A percentile compares a stretch with the other conserved stretches of the same genome.
Evolutionary conservation across 2,888 invertebrate species (phyloP).

Genomic region (Cynaeus angustus): DNA sequence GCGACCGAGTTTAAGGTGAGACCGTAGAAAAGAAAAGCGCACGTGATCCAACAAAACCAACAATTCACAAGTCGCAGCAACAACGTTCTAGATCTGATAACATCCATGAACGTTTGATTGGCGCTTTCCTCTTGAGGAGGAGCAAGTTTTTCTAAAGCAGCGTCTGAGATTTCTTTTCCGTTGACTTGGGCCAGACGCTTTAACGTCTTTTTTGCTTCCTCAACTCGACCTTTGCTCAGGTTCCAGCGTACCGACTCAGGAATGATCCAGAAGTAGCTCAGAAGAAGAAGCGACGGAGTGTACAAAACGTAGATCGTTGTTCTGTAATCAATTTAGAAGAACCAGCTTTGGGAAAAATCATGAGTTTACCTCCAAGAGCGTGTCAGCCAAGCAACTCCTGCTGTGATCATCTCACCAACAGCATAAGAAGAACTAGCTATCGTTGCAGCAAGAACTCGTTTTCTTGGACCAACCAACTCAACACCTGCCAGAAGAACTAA

Average conservation of each 20-base stretch:
- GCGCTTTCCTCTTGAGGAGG: conserved; percentile 29
- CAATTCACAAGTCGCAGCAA: conserved; percentile 77
- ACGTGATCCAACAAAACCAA: conserved; percentile 87
- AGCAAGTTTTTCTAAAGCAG: conserved; percentile 63
- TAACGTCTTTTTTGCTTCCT: conserved; percentile 76
- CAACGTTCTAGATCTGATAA: conserved; percentile 74
- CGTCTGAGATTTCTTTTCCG: conserved; percentile 66
- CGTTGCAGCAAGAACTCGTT: conserved; percentile 82
- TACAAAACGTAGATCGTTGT: conserved; percentile 72
- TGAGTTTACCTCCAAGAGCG: conserved; percentile 78
- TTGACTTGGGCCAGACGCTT: conserved; percentile 79
- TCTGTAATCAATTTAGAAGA: no score
- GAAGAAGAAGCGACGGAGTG: conserved; percentile 78
- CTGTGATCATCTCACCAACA: conserved; percentile 80
- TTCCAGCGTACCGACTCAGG: conserved; percentile 88
- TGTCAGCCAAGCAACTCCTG: conserved; percentile 79
- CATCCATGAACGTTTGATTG: conserved; percentile 66
- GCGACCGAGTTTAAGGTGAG: conserved; percentile 85
- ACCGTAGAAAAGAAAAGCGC: conserved; percentile 87
- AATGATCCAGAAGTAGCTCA: conserved; percentile 79
- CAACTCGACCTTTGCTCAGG: conserved; percentile 75
- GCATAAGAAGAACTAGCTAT: conserved; percentile 82
- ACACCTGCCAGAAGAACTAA: no score
- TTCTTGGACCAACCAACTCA: conserved; percentile 84
- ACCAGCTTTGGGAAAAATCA: background rate